phyloP scores from a whole-genome alignment of 1,140 invertebrate genomes.

The Ceratitis capitata region DNA sequence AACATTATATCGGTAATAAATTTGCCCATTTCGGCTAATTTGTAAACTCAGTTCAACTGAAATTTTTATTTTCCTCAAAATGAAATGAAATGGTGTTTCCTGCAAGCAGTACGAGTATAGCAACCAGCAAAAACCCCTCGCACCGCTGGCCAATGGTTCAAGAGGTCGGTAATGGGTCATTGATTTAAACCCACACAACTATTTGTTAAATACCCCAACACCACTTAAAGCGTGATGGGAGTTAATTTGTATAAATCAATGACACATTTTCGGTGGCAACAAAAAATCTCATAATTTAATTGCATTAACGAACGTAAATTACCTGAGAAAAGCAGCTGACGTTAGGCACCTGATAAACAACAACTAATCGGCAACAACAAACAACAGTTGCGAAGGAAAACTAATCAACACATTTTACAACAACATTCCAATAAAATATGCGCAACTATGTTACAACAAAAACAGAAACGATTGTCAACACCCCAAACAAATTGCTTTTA shows the following conservation, averaged over 20 bases:
- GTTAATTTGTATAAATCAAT: constrained; percentile 24
- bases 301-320: neutral
- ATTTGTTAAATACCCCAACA: neutral
- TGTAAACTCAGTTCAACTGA: too few species aligned
- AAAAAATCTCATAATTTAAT: neutral
- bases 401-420: neutral
- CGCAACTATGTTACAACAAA: neutral
- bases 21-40: too few species aligned
- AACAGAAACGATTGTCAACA: neutral
- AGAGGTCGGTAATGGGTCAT: too few species aligned
- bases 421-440: neutral
- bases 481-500: constrained; percentile 8
- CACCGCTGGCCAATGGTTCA: too few species aligned
- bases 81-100: too few species aligned
- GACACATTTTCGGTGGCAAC: neutral
- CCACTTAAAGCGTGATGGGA: neutral
- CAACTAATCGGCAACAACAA: neutral
- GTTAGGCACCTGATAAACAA: too few species aligned
- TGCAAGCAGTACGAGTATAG: too few species aligned
- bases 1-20: too few species aligned
- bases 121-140: too few species aligned
- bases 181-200: too few species aligned
- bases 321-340: neutral
- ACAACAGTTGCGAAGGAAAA: neutral
- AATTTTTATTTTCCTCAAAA: too few species aligned